Conservation (phyloP, 1,140 invertebrate species). For the Sipha flava region DNA sequence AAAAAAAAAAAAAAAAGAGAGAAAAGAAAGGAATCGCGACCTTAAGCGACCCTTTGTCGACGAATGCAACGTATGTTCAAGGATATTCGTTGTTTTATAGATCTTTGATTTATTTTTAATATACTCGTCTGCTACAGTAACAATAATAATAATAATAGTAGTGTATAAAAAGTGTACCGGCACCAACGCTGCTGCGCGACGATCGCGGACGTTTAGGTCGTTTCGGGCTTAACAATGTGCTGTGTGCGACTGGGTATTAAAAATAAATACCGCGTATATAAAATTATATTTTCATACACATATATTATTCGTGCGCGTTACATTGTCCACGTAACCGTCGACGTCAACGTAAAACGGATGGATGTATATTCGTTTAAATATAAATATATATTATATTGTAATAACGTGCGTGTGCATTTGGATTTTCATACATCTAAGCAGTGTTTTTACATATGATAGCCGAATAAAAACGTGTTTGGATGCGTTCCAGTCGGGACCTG, state of each 20-base stretch:
- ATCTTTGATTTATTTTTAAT: neutral
- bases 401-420: neutral
- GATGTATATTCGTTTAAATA: no score
- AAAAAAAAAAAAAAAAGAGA: neutral
- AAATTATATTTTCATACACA: neutral
- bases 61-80: no score
- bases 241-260: neutral
- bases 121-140: no score
- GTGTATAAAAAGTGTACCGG: no score
- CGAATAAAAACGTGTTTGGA: constrained; percentile 13
- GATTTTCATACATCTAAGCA: neutral
- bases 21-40: neutral
- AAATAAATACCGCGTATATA: neutral
- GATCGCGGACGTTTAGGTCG: no score
- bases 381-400: no score
- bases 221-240: neutral
- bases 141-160: no score
- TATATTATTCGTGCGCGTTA: no score
- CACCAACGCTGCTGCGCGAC: no score
- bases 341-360: neutral
- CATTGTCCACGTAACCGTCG: no score
- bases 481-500: neutral
- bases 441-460: neutral
- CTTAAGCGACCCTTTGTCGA: neutral
- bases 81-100: neutral